Evolutionary conservation across 2,888 invertebrate genomes (phyloP).

Genomic region (Xestoiulus laeticollis): DNA sequence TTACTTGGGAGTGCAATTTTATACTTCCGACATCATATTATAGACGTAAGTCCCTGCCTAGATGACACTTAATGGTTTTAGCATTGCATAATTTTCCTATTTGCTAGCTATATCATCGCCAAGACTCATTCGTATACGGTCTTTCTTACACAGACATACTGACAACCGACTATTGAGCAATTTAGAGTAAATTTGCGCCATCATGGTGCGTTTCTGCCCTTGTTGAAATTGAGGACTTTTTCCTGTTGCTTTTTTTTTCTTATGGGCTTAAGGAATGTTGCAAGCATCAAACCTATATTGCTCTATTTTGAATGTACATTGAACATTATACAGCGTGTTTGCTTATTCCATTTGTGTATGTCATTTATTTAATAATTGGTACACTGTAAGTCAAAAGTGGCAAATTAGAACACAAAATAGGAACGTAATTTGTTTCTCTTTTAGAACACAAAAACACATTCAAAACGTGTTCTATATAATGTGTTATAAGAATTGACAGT

Average conservation of each 20-base stretch:
- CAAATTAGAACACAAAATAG: no score
- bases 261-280: neutral
- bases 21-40: neutral
- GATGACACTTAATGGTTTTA: constrained; percentile 1
- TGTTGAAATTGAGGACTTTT: neutral
- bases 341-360: neutral
- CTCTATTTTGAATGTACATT: neutral
- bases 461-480: no score
- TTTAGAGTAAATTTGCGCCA: neutral
- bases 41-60: neutral
- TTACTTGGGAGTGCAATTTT: neutral
- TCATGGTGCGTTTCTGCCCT: neutral
- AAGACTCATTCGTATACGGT: neutral
- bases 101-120: neutral
- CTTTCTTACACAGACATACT: neutral
- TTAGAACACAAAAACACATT: no score
- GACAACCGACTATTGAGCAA: neutral
- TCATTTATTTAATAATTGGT: neutral
- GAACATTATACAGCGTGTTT: neutral
- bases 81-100: constrained; percentile 24
- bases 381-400: no score
- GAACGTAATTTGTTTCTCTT: no score
- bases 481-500: no score
- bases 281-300: no score
- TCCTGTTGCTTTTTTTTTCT: neutral